Evolutionary conservation across 92 coral and sea anemone genomes (phyloP), one percentile per base, ranked within the genome.

Genomic region (Phenganax stokvisi): DNA sequence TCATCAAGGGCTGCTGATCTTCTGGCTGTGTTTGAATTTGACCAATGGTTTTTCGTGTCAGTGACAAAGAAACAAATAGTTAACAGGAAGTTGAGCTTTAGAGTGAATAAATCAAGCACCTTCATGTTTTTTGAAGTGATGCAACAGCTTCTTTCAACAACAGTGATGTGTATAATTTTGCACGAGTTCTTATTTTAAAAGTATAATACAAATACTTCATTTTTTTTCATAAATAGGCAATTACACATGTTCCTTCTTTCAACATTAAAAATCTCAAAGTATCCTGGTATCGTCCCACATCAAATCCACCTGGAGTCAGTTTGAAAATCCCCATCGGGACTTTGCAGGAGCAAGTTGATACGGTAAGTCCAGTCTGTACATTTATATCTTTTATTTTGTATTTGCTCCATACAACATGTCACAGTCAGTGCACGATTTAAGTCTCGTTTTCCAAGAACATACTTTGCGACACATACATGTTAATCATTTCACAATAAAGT

Each of bases 211-310:
- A 37, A 5, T 37, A 59, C 15, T 59, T 1, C 16, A 1, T 12
- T 7, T 20, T 59, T 59, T 59, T 12, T 59, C 16, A 59, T 37
- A 2, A 37, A 37, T 65, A 94, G 98, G 98, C 99, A 7, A 89
- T 88, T 80, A 72, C 75, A 74, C 94, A 90, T 72, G 99, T 88
- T 12, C 87, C 86, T 54, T 90, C 84, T 15, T 91, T 87, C 74
- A 96, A 96, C 79, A 92, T 87, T 54, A 89, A 83, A 79, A 85
- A 88, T 51, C 89, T 92, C 73, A 90, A 85, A 68, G 69, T 96
- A 51, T 84, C 97, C 17, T 96, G 99, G 99, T 84, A 92, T 72
- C 84, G 87, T 31, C 89, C 37, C 80, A 88, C 81, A 3, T 77
- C 73, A 28, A 68, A 53, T 28, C 69, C 47, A 30, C 15, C 27